A percentile compares a stretch with the other conserved stretches of the same genome.
These are phyloP conservation scores for Bagarius yarrelli DNA, from an alignment of 2,113 vertebrate genomes.

Conservation along the genomic window DNA sequence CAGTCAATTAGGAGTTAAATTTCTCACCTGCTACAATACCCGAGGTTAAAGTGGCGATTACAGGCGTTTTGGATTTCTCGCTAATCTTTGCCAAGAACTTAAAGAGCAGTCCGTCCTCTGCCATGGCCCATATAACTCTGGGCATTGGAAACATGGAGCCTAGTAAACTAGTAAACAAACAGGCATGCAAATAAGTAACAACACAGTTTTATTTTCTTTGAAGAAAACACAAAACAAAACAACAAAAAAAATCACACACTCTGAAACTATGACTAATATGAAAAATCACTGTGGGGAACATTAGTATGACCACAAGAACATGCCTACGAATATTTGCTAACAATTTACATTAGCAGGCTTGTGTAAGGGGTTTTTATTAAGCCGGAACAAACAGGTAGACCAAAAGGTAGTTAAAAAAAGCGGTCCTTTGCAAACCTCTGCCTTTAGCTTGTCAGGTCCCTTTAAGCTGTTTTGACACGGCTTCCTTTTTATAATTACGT, in stretches of 20 bases:
- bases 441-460: no score
- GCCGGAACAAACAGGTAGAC: background rate
- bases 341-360: background rate
- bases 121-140: conserved; percentile 95
- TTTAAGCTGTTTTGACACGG: no score
- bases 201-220: background rate
- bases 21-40: conserved; percentile 85
- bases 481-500: no score
- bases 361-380: background rate
- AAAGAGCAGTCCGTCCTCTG: conserved; percentile 93
- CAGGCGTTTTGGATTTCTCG: conserved; percentile 85
- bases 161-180: conserved; percentile 76
- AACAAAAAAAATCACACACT: background rate
- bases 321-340: background rate
- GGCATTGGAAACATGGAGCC: conserved; percentile 98
- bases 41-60: conserved; percentile 85
- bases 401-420: no score
- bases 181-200: conserved; percentile 48
- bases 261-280: background rate
- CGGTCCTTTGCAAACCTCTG: no score
- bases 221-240: background rate
- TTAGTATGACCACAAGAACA: background rate
- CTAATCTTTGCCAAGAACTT: conserved; percentile 82
- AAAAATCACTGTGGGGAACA: background rate
- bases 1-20: conserved; percentile 53